These are phyloP conservation scores for Yasuhikotakia modesta DNA, from an alignment of 2,797 vertebrate genomes.

Conservation along the genomic window DNA sequence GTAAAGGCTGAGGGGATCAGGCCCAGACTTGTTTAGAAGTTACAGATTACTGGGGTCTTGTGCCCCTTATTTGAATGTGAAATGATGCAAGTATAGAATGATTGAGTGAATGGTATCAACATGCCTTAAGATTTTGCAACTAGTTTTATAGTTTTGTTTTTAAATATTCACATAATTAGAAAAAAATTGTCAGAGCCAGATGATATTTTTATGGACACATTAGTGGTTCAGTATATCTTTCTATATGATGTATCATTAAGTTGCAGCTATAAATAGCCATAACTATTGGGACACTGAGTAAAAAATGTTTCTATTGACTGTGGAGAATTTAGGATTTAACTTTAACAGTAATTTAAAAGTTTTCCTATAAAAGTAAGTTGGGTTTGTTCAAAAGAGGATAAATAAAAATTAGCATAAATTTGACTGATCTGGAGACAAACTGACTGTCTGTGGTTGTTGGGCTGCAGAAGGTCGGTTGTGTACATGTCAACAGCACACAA, in stretches of 20 bases:
- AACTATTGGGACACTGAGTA: too few species aligned
- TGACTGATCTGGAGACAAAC: neutral
- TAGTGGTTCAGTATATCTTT: too few species aligned
- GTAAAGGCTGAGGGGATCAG: conserved; percentile 46
- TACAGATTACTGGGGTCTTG: neutral
- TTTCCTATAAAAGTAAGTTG: neutral
- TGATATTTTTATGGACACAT: too few species aligned
- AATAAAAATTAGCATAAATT: neutral
- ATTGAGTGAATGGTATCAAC: conserved; percentile 5
- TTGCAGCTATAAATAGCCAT: too few species aligned
- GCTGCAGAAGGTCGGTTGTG: conserved; percentile 63
- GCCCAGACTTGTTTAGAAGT: conserved; percentile 35
- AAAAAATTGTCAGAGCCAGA: too few species aligned
- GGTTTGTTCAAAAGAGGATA: neutral
- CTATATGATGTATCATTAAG: too few species aligned
- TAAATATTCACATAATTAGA: neutral
- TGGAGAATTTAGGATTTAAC: neutral
- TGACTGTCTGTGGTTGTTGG: conserved; percentile 29
- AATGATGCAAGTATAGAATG: conserved; percentile 33
- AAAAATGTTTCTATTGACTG: too few species aligned
- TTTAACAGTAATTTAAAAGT: neutral
- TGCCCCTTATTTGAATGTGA: conserved; percentile 40
- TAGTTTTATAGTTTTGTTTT: neutral
- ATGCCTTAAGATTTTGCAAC: neutral
- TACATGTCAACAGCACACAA: conserved; percentile 69